These are phyloP conservation scores for Colistium nudipinnis DNA, from an alignment of 2,113 vertebrate genomes.

Conservation along the genomic window DNA sequence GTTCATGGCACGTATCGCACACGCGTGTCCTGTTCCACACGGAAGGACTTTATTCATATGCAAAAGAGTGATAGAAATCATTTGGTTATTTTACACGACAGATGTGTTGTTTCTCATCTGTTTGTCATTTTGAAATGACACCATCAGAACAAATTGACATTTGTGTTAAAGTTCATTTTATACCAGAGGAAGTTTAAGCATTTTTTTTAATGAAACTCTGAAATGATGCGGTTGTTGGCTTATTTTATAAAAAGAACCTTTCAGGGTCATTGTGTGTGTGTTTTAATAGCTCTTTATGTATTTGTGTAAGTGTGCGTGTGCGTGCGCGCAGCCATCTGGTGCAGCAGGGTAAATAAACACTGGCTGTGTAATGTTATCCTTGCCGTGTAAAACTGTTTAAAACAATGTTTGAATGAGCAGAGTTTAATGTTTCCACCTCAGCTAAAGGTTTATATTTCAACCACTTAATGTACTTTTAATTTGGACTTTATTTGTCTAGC, in stretches of 20 bases:
- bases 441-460: slow-evolving; percentile 73
- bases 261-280: too few species aligned
- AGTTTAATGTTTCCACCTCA: slow-evolving; percentile 67
- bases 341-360: slow-evolving; percentile 79
- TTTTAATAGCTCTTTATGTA: slow-evolving; percentile 6
- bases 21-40: too few species aligned
- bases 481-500: slow-evolving; percentile 73
- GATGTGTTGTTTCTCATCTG: not conserved
- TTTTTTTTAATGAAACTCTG: too few species aligned
- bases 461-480: slow-evolving; percentile 77
- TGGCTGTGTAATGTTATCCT: slow-evolving; percentile 71
- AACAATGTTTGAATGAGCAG: slow-evolving; percentile 73
- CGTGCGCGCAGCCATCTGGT: slow-evolving; percentile 67
- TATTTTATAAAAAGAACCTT: too few species aligned
- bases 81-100: not conserved
- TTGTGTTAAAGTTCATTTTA: too few species aligned
- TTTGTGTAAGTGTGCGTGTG: slow-evolving; percentile 20
- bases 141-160: too few species aligned
- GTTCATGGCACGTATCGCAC: too few species aligned
- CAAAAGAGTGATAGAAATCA: too few species aligned
- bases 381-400: slow-evolving; percentile 77
- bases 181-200: too few species aligned
- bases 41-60: too few species aligned
- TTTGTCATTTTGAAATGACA: too few species aligned
- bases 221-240: too few species aligned